Evolutionary conservation across 2,888 invertebrate species (phyloP).

Genomic region (Sclerodermus sp.): DNA sequence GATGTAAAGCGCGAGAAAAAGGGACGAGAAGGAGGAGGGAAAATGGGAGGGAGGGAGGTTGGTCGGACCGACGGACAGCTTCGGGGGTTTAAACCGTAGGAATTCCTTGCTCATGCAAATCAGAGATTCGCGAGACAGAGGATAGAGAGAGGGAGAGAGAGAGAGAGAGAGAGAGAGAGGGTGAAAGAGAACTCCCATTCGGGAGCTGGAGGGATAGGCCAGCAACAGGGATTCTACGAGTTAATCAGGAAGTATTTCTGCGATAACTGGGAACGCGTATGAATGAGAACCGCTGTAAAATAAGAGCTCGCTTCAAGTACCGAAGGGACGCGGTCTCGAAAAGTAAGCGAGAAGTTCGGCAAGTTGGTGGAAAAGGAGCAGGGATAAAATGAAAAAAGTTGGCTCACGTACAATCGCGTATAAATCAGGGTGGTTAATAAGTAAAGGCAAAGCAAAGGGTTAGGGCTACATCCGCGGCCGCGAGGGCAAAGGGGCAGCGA

Average conservation of each 20-base stretch:
- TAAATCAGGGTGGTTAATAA: constrained; percentile 52
- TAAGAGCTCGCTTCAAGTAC: constrained; percentile 25
- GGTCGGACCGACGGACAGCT: constrained; percentile 9
- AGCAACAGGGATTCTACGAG: constrained; percentile 35
- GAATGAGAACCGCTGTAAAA: constrained; percentile 40
- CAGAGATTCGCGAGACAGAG: constrained; percentile 37
- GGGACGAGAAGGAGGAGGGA: constrained; percentile 10
- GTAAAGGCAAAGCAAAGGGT: constrained; percentile 49
- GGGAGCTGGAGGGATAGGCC: not conserved
- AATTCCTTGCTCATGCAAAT: constrained; percentile 52
- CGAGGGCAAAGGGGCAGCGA: constrained; percentile 19
- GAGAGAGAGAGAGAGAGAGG: constrained; percentile 13
- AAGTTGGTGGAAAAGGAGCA: constrained; percentile 5
- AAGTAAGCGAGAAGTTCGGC: constrained; percentile 5
- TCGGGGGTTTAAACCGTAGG: constrained; percentile 44
- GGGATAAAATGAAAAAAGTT: constrained; percentile 48
- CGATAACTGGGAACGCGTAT: constrained; percentile 23
- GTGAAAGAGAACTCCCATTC: constrained; percentile 2
- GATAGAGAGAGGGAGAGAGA: not conserved
- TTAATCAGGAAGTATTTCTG: constrained; percentile 43
- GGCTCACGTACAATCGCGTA: constrained; percentile 45
- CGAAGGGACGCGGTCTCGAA: constrained; percentile 7
- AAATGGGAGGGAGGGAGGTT: too few species aligned
- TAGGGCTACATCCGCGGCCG: constrained; percentile 24
- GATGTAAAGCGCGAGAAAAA: constrained; percentile 11